Evolutionary conservation across 1,140 invertebrate genomes (phyloP).

Genomic region (Eufriesea mexicana): DNA sequence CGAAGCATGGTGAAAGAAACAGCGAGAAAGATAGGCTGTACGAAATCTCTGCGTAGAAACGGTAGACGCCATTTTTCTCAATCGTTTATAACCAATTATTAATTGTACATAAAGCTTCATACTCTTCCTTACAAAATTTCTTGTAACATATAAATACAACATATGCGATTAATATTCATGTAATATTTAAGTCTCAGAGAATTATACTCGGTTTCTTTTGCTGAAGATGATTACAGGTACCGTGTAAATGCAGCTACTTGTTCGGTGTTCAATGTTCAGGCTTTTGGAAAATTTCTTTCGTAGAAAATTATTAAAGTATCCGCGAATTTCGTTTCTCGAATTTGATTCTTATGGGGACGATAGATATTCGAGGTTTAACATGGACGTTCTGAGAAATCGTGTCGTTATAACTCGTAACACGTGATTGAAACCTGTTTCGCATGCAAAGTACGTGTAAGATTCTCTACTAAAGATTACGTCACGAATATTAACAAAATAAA

Average conservation of each 20-base stretch:
- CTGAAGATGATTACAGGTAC: not conserved
- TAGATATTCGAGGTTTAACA: too few relatives aligned
- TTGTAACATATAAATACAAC: not conserved
- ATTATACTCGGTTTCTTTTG: not conserved
- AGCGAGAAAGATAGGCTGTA: too few relatives aligned
- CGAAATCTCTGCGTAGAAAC: too few relatives aligned
- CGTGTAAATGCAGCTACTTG: not conserved
- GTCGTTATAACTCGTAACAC: too few relatives aligned
- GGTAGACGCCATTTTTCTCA: not conserved
- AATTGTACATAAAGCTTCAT: not conserved
- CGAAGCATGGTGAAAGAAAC: too few relatives aligned
- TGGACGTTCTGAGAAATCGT: too few relatives aligned
- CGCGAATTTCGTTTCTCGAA: too few relatives aligned
- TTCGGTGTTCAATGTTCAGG: too few relatives aligned
- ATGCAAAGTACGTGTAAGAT: not conserved
- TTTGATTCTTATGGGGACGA: not conserved
- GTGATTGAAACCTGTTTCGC: not conserved
- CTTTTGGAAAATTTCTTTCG: too few relatives aligned
- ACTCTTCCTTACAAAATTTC: not conserved
- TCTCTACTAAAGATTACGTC: not conserved
- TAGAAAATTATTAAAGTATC: too few relatives aligned
- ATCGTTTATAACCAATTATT: slow-evolving; percentile 5
- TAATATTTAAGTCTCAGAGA: not conserved
- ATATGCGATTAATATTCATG: not conserved
- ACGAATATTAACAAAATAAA: not conserved